Percentiles rank a stretch among this genome's conserved stretches.
phyloP scores from a whole-genome alignment of 2,797 vertebrate genomes.

The Helarctos malayanus region DNA sequence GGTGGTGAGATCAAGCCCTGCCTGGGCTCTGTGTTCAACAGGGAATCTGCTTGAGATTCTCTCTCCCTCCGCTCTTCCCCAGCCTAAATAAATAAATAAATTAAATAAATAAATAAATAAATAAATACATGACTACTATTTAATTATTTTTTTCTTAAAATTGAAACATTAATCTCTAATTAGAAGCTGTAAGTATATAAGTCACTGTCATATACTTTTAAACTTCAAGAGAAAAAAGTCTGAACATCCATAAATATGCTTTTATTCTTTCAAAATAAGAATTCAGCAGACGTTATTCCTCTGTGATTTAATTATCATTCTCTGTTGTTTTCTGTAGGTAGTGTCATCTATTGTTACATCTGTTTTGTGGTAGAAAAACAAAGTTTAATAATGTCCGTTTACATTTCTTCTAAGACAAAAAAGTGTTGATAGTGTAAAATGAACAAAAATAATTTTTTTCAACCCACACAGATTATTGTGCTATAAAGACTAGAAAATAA shows the following conservation, averaged over 20 bases:
- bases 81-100: not conserved
- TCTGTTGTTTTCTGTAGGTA: conserved; percentile 55
- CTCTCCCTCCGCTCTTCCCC: not conserved
- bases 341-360: conserved; percentile 70
- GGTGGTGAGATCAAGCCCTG: no score
- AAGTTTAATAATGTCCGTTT: conserved; percentile 75
- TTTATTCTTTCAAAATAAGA: conserved; percentile 46
- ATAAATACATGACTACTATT: not conserved
- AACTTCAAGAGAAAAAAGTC: not conserved
- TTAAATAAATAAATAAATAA: no score
- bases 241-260: not conserved
- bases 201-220: not conserved
- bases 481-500: conserved; percentile 74
- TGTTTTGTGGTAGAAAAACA: conserved; percentile 41
- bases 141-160: not conserved
- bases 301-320: conserved; percentile 22
- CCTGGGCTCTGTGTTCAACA: not conserved
- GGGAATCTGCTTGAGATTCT: not conserved
- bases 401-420: conserved; percentile 78
- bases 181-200: not conserved
- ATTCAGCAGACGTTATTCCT: not conserved
- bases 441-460: conserved; percentile 77
- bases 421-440: conserved; percentile 66
- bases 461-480: conserved; percentile 69
- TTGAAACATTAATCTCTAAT: not conserved